phyloP scores from a whole-genome alignment of 2,888 invertebrate species.

The Megamerina dolium region DNA sequence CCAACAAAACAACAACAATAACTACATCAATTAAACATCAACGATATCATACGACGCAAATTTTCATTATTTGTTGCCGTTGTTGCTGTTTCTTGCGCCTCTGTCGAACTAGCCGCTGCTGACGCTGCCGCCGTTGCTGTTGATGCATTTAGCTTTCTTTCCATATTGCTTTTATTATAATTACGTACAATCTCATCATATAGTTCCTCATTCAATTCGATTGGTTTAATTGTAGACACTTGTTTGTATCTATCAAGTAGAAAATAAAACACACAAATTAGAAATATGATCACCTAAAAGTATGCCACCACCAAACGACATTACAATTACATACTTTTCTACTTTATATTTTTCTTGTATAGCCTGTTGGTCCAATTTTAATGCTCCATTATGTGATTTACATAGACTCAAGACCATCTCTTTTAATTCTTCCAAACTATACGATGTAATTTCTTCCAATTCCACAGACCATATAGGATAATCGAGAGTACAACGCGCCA shows the following conservation, averaged over 20 bases:
- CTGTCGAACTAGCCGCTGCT: background rate
- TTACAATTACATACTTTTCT: constrained; percentile 55
- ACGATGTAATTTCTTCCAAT: constrained; percentile 62
- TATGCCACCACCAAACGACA: background rate
- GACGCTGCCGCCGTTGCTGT: background rate
- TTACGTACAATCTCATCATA: constrained; percentile 31
- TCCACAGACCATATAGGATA: constrained; percentile 61
- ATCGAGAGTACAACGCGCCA: constrained; percentile 63
- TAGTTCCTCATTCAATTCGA: constrained; percentile 31
- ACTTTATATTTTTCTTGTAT: constrained; percentile 84
- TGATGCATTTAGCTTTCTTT: too few relatives aligned
- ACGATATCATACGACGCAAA: constrained; percentile 31
- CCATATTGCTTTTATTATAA: too few relatives aligned
- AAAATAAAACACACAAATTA: background rate
- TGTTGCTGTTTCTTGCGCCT: too few relatives aligned
- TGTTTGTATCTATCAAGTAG: constrained; percentile 34
- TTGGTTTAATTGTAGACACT: constrained; percentile 36
- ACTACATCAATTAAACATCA: constrained; percentile 11
- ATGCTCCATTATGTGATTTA: constrained; percentile 63
- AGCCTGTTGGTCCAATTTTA: constrained; percentile 69
- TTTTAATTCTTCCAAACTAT: constrained; percentile 60
- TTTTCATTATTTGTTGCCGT: constrained; percentile 26
- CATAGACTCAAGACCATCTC: constrained; percentile 64
- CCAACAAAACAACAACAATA: background rate
- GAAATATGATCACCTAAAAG: background rate